A percentile compares a stretch with the other conserved stretches of the same genome.
These are phyloP conservation scores for Ceyx erithaca DNA, from an alignment of 2,797 vertebrate species.

Conservation along the genomic window DNA sequence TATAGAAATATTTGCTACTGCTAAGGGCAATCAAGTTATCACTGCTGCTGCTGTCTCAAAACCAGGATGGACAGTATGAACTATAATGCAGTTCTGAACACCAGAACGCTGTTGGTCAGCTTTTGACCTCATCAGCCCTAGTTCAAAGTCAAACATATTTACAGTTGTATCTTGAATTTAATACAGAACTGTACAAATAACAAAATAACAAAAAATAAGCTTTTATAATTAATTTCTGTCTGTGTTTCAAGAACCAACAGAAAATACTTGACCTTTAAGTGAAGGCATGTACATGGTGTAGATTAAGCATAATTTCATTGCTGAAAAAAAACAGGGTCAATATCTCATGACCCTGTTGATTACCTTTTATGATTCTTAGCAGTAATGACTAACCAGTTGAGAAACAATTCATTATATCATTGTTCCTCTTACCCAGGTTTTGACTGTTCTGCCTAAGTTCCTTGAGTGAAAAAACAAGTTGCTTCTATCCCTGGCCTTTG, in stretches of 20 bases:
- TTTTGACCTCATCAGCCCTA: background rate
- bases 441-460: rapidly evolving
- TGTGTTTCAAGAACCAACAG: background rate
- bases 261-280: background rate
- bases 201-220: background rate
- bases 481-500: background rate
- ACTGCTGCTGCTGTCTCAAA: background rate
- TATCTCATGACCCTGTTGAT: background rate
- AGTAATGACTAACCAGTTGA: background rate
- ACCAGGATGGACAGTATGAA: background rate
- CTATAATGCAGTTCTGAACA: background rate
- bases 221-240: background rate
- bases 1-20: background rate
- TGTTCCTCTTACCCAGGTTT: background rate
- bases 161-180: background rate
- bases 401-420: background rate
- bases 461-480: background rate
- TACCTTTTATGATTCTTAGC: background rate
- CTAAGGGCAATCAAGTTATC: background rate
- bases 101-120: background rate
- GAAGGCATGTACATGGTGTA: background rate
- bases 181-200: background rate
- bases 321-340: background rate
- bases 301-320: background rate
- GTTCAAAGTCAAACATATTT: background rate